Base-by-base conservation (phyloP, 2,888 invertebrate genomes). In the Bugulina stolonifera region DNA sequence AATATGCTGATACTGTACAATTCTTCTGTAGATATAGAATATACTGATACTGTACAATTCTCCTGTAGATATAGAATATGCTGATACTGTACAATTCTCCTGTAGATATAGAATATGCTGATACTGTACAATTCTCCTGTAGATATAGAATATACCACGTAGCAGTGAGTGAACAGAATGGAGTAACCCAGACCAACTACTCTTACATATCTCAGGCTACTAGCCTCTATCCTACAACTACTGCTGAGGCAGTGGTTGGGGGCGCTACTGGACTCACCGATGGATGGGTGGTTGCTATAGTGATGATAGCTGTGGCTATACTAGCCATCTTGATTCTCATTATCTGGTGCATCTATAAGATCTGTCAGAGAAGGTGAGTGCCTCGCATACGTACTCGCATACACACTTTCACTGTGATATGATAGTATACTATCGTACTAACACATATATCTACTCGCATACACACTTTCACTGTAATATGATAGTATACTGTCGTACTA, bases 161-260 rank as follows among this genome's bases (percentile, higher is more conserved):
- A 23, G 87, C 92, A 72, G 88, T 90, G 1, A 91, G 91, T 84
- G 87, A 87, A 43, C 86, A 89, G 73, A 88, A 89, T 78, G 88
- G 89, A 77, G 84, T 89, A 0, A 89, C 88, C 35, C 90, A 89
- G 83, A 85, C 87, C 0, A 86, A 89, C 34, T 92, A 89, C 84
- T 89, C 90, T 22, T 74, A 74, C 52, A 75, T 79, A 35, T 71
- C 64, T 5, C 52, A 14, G 29, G 3, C 32, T 5, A 64, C 64
- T 2, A n/a, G 18, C 10, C 43, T 18, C 10, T 10, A 43, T 18
- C 43, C 43, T 18, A 10, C 43, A 18, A 10, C 43, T 5, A 10
- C 43, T 43, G 10, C 43, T 43, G 10, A 18, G 43, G 10, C 43
- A 18, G 43, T 43, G 5, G 43, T 25, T 5, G 22, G 22, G 10